Percentiles rank a stretch among this genome's conserved stretches.
Conservation (phyloP, 2,888 invertebrate genomes). For the Calameuta pallipes region DNA sequence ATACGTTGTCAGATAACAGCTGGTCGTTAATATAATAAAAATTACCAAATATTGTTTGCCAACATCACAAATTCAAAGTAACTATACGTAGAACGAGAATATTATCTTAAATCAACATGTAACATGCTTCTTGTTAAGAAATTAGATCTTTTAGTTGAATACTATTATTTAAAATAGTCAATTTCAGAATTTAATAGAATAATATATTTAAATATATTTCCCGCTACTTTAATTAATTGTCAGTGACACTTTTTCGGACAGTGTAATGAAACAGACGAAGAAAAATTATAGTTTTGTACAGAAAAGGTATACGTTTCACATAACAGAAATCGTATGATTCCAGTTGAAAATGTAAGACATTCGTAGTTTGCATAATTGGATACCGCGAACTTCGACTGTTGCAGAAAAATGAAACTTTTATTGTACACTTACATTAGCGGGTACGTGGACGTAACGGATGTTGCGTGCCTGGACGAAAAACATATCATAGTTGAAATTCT, state of each 20-base stretch:
- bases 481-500: constrained; percentile 71
- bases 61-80: neutral
- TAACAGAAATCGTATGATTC: neutral
- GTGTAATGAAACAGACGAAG: neutral
- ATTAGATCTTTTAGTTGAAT: neutral
- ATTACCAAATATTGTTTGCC: neutral
- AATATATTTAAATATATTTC: neutral
- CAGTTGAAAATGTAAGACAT: neutral
- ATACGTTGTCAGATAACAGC: neutral
- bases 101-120: neutral
- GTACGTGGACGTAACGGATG: constrained; percentile 77
- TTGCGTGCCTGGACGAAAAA: constrained; percentile 75
- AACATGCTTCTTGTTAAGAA: neutral
- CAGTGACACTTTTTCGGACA: neutral
- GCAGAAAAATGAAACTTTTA: constrained; percentile 15
- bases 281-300: neutral
- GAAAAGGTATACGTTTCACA: neutral
- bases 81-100: neutral
- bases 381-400: neutral
- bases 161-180: neutral
- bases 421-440: constrained; percentile 46
- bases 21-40: neutral
- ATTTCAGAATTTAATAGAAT: neutral
- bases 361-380: neutral
- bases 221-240: neutral